Evolutionary conservation across 64 coral and sea anemone genomes (phyloP).

Genomic region (Catalaphyllia jardinei): DNA sequence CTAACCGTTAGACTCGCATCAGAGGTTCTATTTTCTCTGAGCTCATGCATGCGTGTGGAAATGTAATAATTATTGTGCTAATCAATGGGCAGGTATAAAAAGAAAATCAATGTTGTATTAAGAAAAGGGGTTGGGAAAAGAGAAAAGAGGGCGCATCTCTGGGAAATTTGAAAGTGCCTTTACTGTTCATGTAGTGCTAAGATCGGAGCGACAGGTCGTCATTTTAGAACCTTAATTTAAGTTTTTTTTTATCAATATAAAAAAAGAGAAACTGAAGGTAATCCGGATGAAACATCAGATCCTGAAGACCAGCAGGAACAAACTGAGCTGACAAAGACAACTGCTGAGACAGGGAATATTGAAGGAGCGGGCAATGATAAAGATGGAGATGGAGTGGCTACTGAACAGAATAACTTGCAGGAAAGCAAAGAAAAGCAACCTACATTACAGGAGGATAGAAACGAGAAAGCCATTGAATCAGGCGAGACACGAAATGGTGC

Average conservation of each 20-base stretch:
- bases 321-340: neutral
- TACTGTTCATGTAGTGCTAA: neutral
- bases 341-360: neutral
- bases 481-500: neutral
- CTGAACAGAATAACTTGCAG: neutral
- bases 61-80: no score
- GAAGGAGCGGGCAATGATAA: no score
- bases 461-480: constrained; percentile 16
- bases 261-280: neutral
- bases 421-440: neutral
- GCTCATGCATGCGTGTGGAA: no score
- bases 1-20: no score
- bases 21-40: no score
- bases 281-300: neutral
- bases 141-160: no score
- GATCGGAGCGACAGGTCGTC: no score
- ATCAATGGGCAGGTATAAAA: no score
- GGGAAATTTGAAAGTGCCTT: no score
- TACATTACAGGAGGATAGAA: neutral
- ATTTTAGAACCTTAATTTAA: neutral
- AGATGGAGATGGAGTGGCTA: neutral
- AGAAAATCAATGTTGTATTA: no score
- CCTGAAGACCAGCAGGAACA: neutral
- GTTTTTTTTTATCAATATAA: neutral
- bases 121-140: no score